phyloP scores from a whole-genome alignment of 35 echinoderm and acorn worm genomes.

The Patiria miniata region DNA sequence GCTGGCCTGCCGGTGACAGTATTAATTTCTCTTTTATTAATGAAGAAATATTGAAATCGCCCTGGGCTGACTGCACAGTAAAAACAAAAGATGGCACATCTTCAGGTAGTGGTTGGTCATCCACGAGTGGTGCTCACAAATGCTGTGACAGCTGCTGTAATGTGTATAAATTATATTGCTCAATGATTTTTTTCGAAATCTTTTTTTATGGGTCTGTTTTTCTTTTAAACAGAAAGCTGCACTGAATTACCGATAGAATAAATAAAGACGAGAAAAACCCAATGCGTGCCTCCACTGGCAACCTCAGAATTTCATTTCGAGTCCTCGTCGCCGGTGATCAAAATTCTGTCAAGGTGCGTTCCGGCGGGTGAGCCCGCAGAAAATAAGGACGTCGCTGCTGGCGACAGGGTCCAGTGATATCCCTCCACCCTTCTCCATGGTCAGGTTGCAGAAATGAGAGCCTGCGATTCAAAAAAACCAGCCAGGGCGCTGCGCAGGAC shows the following conservation, averaged over 20 bases:
- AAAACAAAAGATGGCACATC: neutral
- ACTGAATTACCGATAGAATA: too few relatives aligned
- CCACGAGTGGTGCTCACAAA: neutral
- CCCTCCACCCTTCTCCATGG: slow-evolving; percentile 20
- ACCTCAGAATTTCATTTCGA: slow-evolving; percentile 31
- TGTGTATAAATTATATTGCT: neutral
- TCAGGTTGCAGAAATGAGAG: slow-evolving; percentile 33
- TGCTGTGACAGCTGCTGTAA: neutral
- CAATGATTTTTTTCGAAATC: neutral
- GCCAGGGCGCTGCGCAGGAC: neutral
- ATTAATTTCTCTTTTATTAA: slow-evolving; percentile 33
- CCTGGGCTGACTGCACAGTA: neutral
- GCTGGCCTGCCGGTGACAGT: neutral
- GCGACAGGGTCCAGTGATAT: slow-evolving; percentile 21
- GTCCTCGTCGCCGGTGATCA: neutral
- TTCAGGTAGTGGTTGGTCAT: neutral
- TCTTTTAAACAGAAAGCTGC: too few relatives aligned
- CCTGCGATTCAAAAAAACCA: neutral
- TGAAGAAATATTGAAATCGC: slow-evolving; percentile 28
- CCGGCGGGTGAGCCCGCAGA: slow-evolving; percentile 6
- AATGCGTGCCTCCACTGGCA: slow-evolving; percentile 4
- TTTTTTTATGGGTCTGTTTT: neutral
- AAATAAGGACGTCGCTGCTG: slow-evolving; percentile 17
- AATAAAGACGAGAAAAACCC: too few relatives aligned
- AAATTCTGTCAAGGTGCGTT: slow-evolving; percentile 30